Evolutionary conservation across 2,113 vertebrate species (phyloP), one percentile per base, ranked within the genome.

Genomic region (Hystrix cristata): DNA sequence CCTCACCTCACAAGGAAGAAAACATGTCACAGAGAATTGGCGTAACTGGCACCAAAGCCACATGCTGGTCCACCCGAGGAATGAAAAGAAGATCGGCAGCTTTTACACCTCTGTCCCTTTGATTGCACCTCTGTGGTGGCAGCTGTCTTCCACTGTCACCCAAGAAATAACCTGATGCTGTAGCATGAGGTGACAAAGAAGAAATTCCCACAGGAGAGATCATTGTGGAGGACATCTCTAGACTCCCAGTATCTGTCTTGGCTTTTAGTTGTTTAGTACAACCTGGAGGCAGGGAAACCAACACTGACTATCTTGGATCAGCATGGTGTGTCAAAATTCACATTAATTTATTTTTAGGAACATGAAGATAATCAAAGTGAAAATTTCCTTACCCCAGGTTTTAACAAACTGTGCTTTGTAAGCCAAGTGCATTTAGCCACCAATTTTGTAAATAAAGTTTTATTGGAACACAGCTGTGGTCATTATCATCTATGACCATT

Each of bases 381-480:
- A 87, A 64, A 84, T 71, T 48, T 94, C 38, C 38, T 43, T 78
- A 78, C 62, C 31, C 10, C 3, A 83, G 62, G 60, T 67, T 76
- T 90, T 76, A 60, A 57, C 46, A 55, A 74, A 76, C 34, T 48
- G 6, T 48, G 67, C 7, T 7, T 64, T 46, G 18, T 21, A 38
- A 27, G 43, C 27, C 76, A 90, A 90, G 83, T 29, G 23, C 21
- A 46, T 23, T 18, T 34, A 51, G 62, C 31, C 83, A 83, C n/a
- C 3, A 21, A 53, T 69, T 78, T 57, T 87, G 23, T 74, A 67
- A 92, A 64, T 79, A 88, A 87, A 89, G 79, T 76, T 90, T 87
- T 90, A 90, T 55, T 93, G 59, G 53, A 48, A 74, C 21, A 90
- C 11, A 76, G 15, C 12, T 21, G 64, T 34, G 53, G 48, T 16